Evolutionary conservation across 2,888 invertebrate species (phyloP), one percentile per base, ranked within the genome.

Genomic region (Pseudococcus longispinus): DNA sequence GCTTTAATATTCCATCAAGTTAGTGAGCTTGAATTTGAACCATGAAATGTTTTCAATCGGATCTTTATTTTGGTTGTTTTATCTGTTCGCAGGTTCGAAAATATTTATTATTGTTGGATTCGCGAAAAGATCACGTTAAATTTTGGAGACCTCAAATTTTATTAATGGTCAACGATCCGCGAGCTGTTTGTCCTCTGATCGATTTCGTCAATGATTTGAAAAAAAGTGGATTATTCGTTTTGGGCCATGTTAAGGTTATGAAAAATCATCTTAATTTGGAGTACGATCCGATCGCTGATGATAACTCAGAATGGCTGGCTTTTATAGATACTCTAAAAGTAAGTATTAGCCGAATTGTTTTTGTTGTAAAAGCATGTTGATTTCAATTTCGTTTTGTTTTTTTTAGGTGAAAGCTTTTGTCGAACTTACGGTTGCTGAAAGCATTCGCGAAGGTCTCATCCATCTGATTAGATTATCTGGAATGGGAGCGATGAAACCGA

Each of bases 1-100:
- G 98, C 99, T n/a, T 93, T 99, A 29, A 98, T 99, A 90, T 99
- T 99, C 91, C 99, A 99, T 91, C 98, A 98, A 93, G 97, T 95
- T 88, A 89, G 83, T 87, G 18, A 87, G 37, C 4, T 37, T 0
- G 5, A 37, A 37, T 37, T 37, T 37, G 5, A 9, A 6, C 9
- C 9, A 37, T 9, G 4, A 37, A 37, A 4, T 2, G 5, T 37
- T 37, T 37, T 37, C 8, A 37, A 37, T 37, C 8, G 5, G 2
- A 37, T 8, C 0, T 37, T 37, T 37, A n/a, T n/a, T n/a, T n/a
- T n/a, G n/a, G n/a, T n/a, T n/a, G n/a, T n/a, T n/a, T n/a, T n/a
- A n/a, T n/a, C n/a, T n/a, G 4, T 37, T 8, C 42, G 20, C 90
- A 95, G 94, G 96, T 98, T 11, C 93, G 99, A 70, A 99, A 99